Evolutionary conservation across 2,113 vertebrate species (phyloP).

Genomic region (Oreocharis arfaki): DNA sequence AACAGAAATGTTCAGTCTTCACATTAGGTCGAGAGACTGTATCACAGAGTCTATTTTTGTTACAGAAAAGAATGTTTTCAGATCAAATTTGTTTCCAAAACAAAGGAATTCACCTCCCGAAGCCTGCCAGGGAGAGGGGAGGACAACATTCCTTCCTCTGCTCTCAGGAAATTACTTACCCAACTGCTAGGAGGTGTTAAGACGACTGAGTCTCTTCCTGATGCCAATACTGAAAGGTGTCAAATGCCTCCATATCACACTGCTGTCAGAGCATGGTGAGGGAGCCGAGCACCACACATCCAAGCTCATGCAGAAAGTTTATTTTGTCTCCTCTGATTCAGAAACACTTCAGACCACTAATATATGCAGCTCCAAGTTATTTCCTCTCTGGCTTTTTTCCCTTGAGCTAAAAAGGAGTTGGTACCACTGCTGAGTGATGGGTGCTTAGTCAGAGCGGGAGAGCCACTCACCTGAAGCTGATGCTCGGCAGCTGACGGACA

Average conservation of each 20-base stretch:
- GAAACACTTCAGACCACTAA: neutral
- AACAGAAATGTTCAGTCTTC: neutral
- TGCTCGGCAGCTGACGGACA: neutral
- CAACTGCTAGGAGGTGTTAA: neutral
- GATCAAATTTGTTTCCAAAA: neutral
- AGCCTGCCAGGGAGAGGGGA: neutral
- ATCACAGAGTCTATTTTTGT: neutral
- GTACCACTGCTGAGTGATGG: neutral
- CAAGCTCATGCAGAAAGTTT: neutral
- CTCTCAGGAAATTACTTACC: constrained; percentile 48
- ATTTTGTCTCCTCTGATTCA: constrained; percentile 14
- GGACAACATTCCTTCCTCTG: neutral
- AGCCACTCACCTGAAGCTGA: neutral
- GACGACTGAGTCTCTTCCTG: neutral
- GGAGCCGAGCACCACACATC: neutral
- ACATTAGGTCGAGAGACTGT: neutral
- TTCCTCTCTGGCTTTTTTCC: neutral
- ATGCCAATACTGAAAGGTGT: constrained; percentile 9
- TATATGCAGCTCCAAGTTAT: neutral
- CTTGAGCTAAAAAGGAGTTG: neutral
- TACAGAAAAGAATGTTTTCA: neutral
- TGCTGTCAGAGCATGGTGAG: neutral
- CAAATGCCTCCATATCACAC: constrained; percentile 5
- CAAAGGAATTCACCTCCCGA: neutral
- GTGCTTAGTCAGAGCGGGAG: neutral